phyloP scores from a whole-genome alignment of 1,140 invertebrate genomes.

The Plectrocnemia conspersa region DNA sequence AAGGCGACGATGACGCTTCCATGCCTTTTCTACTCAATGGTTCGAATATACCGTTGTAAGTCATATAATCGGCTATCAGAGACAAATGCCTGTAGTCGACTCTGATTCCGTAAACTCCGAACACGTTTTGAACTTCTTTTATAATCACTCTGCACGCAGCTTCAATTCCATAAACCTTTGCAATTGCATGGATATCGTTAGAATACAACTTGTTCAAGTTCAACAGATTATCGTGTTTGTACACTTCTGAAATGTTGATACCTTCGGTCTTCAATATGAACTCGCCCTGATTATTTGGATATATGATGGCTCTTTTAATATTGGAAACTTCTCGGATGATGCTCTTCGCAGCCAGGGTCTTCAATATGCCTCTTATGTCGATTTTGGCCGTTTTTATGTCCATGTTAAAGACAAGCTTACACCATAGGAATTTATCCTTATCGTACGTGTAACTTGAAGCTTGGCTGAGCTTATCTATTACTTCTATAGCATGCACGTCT shows the following conservation, averaged over 20 bases:
- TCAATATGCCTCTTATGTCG: conserved; percentile 76
- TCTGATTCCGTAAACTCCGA: conserved; percentile 92
- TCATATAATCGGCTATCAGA: conserved; percentile 97
- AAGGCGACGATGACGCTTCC: conserved; percentile 77
- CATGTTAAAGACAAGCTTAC: conserved; percentile 55
- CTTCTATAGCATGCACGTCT: conserved; percentile 30
- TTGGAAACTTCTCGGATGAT: conserved; percentile 75
- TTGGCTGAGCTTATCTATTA: conserved; percentile 22
- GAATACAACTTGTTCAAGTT: conserved; percentile 84
- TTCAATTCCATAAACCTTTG: conserved; percentile 91
- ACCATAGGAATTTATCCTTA: conserved; percentile 55
- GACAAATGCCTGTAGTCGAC: conserved; percentile 92
- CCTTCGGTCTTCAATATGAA: conserved; percentile 87
- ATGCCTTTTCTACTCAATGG: conserved; percentile 90
- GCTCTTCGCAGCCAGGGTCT: conserved; percentile 65
- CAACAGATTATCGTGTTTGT: conserved; percentile 73
- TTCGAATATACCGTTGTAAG: conserved; percentile 82
- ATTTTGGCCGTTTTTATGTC: conserved; percentile 61
- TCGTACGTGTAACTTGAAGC: conserved; percentile 75
- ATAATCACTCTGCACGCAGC: conserved; percentile 87
- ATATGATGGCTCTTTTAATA: conserved; percentile 79
- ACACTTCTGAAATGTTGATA: conserved; percentile 88
- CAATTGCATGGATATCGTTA: conserved; percentile 92
- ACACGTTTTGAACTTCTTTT: conserved; percentile 87
- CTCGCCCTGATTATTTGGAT: conserved; percentile 55